phyloP scores from a whole-genome alignment of 2,888 invertebrate species.

The Liodrosophila aerea region DNA sequence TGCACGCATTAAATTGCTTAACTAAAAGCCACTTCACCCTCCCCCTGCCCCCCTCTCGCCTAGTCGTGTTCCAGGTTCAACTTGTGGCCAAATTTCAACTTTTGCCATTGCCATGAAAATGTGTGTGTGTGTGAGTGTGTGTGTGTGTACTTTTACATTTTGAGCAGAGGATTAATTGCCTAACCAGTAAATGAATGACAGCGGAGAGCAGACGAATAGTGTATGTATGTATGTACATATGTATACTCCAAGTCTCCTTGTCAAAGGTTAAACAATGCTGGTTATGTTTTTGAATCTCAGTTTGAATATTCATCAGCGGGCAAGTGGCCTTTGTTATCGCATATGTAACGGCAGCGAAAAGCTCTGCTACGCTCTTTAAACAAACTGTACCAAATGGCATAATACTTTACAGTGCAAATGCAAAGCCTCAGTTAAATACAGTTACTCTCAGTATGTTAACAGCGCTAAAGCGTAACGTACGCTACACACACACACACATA shows the following conservation, averaged over 20 bases:
- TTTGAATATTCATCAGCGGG: background rate
- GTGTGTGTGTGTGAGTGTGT: constrained; percentile 19
- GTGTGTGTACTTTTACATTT: constrained; percentile 21
- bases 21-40: constrained; percentile 52
- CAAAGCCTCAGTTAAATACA: no score
- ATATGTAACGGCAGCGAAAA: background rate
- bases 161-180: constrained; percentile 54
- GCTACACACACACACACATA: no score
- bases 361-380: background rate
- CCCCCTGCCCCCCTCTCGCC: constrained; percentile 8
- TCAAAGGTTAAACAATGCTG: constrained; percentile 10
- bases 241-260: constrained; percentile 2
- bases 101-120: constrained; percentile 24
- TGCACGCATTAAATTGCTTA: constrained; percentile 73
- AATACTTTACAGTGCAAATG: no score
- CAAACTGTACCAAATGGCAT: no score
- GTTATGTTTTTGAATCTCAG: background rate
- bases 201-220: background rate
- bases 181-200: constrained; percentile 32
- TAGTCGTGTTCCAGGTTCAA: background rate
- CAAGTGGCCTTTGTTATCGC: background rate
- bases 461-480: no score
- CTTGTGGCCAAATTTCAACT: constrained; percentile 37
- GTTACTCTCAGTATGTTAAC: no score
- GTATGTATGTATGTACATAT: no score